Percentiles rank a stretch among this genome's conserved stretches.
These are phyloP conservation scores for Rhopalosiphum nymphaeae DNA, from an alignment of 2,888 invertebrate species.

Conservation along the genomic window DNA sequence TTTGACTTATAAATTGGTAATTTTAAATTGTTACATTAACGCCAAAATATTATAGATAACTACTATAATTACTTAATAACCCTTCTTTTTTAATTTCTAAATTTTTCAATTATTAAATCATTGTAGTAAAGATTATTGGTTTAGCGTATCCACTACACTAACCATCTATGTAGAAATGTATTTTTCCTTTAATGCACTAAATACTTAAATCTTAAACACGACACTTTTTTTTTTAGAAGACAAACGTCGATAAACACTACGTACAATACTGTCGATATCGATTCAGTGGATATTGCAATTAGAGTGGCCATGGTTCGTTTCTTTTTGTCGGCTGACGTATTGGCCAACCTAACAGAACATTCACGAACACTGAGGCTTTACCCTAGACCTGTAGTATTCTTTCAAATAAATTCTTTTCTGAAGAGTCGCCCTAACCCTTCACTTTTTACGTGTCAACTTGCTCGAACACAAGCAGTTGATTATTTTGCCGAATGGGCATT, in stretches of 20 bases:
- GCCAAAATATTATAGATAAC: neutral
- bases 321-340: slow-evolving; percentile 96
- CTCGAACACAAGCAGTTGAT: slow-evolving; percentile 97
- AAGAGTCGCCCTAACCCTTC: slow-evolving; percentile 92
- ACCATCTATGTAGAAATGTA: neutral
- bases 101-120: neutral
- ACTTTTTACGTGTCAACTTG: slow-evolving; percentile 90
- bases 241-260: neutral
- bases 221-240: slow-evolving; percentile 33
- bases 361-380: slow-evolving; percentile 95
- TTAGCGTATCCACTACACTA: neutral
- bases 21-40: neutral
- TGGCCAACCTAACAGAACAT: slow-evolving; percentile 98
- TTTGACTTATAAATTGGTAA: neutral
- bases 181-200: neutral
- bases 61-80: neutral
- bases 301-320: slow-evolving; percentile 91
- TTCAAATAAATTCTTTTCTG: slow-evolving; percentile 96
- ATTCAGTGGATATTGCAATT: slow-evolving; percentile 98
- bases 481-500: slow-evolving; percentile 99
- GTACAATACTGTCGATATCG: slow-evolving; percentile 91
- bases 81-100: no score
- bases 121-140: neutral
- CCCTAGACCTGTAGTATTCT: slow-evolving; percentile 98
- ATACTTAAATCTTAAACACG: neutral